These are phyloP conservation scores for Dusona sp. DNA, from an alignment of 2,888 invertebrate genomes.

Conservation along the genomic window DNA sequence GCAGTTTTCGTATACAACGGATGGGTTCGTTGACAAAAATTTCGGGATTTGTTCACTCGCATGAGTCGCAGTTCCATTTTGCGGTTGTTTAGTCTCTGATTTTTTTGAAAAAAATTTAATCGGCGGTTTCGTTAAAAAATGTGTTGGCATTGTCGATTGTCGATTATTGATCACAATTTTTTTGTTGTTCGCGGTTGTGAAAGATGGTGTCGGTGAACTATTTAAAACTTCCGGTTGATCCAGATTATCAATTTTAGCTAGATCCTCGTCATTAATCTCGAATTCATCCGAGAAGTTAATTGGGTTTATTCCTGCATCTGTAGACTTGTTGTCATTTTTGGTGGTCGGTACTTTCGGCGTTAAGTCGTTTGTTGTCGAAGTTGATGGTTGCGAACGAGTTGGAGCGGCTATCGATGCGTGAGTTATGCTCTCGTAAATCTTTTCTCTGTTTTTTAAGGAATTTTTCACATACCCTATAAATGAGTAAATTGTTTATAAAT, in stretches of 20 bases:
- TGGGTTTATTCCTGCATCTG: background rate
- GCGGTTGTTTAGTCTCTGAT: conserved; percentile 20
- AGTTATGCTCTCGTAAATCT: conserved; percentile 55
- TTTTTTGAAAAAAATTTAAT: conserved; percentile 14
- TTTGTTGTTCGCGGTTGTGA: background rate
- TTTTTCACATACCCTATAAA: conserved; percentile 57
- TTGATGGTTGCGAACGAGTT: conserved; percentile 4
- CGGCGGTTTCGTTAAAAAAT: conserved; percentile 4
- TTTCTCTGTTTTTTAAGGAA: conserved; percentile 50
- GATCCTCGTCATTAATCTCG: background rate
- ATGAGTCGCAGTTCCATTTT: conserved; percentile 12
- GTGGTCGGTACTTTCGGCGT: conserved; percentile 2
- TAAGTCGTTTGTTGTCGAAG: conserved; percentile 13
- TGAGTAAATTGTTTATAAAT: conserved; percentile 20
- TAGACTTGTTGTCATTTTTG: conserved; percentile 4
- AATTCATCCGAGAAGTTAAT: background rate
- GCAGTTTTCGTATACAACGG: background rate
- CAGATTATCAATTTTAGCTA: background rate
- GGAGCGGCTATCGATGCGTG: conserved; percentile 12
- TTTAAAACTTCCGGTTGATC: conserved; percentile 8
- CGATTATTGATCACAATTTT: background rate
- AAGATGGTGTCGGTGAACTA: conserved; percentile 8
- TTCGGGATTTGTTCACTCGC: conserved; percentile 13
- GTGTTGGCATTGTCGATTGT: background rate
- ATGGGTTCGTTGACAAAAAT: background rate